phyloP scores from a whole-genome alignment of 2,888 invertebrate species.

The Nephrotoma flavescens region DNA sequence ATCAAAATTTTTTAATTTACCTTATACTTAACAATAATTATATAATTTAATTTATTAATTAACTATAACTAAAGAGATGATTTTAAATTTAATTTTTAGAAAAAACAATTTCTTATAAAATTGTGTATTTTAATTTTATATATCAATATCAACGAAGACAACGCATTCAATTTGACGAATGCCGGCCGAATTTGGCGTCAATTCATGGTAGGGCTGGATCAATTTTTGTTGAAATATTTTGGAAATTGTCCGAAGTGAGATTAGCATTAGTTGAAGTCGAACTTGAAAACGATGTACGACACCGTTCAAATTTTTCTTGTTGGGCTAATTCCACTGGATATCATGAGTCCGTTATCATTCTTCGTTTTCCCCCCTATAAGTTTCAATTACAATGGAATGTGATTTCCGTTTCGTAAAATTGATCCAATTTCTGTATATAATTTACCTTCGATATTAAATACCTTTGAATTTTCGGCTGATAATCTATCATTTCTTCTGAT shows the following conservation, averaged over 20 bases:
- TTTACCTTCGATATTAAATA: no score
- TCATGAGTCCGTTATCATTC: no score
- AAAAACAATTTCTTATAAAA: neutral
- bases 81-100: neutral
- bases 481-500: no score
- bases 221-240: neutral
- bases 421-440: no score
- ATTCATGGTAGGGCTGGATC: neutral
- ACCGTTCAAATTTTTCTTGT: no score
- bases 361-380: no score
- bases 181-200: neutral
- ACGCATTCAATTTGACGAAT: neutral
- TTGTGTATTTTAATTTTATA: neutral
- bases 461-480: no score
- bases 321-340: no score
- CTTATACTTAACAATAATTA: neutral
- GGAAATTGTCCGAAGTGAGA: neutral
- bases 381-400: no score
- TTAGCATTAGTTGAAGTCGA: neutral
- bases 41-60: neutral
- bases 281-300: no score
- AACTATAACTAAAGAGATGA: constrained; percentile 1
- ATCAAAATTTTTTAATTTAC: neutral
- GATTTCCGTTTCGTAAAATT: no score
- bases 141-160: neutral